Evolutionary conservation across 2,797 vertebrate species (phyloP), one percentile per base, ranked within the genome.

Genomic region (Microcaecilia unicolor): DNA sequence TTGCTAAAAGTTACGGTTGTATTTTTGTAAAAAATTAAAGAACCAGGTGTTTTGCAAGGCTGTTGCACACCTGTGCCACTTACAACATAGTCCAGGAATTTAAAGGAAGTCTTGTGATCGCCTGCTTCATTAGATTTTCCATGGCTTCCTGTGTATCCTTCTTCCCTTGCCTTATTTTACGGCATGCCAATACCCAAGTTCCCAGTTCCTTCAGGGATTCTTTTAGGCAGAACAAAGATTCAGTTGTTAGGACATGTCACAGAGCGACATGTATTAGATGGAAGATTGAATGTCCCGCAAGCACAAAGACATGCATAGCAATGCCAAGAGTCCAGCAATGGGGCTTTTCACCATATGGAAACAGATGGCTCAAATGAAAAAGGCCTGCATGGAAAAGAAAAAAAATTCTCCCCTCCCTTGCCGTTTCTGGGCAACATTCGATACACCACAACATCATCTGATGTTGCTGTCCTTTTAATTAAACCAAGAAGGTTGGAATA

Each of bases 401-500:
- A 57, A 54, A 42, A 47, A 41, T 50, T 51, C 39, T 33, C 28
- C 17, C 37, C 22, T 41, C 26, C 13, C 9, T 21, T 27, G 23
- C 52, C 26, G 39, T 74, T 65, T 64, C 48, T 49, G 54, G 45
- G 53, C 35, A 59, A 57, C 67, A 79, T 67, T 73, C 25, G 58
- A 77, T 80, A 73, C 34, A 55, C 48, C 39, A 22, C 57, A 71
- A 61, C 62, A 66, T 74, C 75, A 75, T 78, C 52, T 58, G 56
- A 67, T 68, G 63, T 79, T 74, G 70, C 59, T 51, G 47, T 72
- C 64, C 54, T 61, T 81, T 83, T 81, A 82, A 83, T 85, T 81
- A 83, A 79, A 76, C 64, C 42, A 59, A 50, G 63, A 51, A 50
- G 48, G 63, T 63, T 60, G 49, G 67, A 82, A 84, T 73, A 78